Evolutionary conservation across 2,888 invertebrate genomes (phyloP).

Genomic region (Spodoptera littoralis): DNA sequence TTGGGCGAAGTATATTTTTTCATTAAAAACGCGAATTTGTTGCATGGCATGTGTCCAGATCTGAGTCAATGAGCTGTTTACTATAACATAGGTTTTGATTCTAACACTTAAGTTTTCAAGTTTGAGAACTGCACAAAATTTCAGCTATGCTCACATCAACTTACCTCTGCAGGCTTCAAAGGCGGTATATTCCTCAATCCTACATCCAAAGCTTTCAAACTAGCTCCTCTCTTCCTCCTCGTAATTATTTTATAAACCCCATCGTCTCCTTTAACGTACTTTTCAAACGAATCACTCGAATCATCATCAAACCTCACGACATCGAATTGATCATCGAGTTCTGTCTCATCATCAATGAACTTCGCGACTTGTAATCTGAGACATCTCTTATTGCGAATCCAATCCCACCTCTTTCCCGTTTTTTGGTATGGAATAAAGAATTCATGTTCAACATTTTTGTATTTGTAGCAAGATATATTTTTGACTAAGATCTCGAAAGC

Average conservation of each 20-base stretch:
- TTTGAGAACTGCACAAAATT: too few species aligned
- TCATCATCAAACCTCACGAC: slow-evolving; percentile 12
- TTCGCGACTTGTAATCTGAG: slow-evolving; percentile 21
- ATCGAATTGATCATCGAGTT: slow-evolving; percentile 1
- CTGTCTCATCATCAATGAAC: slow-evolving; percentile 5
- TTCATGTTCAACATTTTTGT: slow-evolving; percentile 49
- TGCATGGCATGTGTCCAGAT: too few species aligned
- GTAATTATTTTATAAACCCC: slow-evolving; percentile 65
- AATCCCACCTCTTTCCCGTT: slow-evolving; percentile 59
- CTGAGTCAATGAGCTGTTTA: too few species aligned
- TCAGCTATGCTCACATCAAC: slow-evolving; percentile 8
- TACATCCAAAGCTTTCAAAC: slow-evolving; percentile 43
- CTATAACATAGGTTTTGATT: too few species aligned
- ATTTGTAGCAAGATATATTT: slow-evolving; percentile 64
- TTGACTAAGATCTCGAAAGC: slow-evolving; percentile 63
- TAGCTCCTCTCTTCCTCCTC: slow-evolving; percentile 56
- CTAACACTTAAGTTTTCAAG: too few species aligned
- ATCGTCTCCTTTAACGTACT: slow-evolving; percentile 59
- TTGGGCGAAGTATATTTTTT: too few species aligned
- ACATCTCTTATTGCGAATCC: slow-evolving; percentile 67
- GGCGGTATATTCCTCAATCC: slow-evolving; percentile 63
- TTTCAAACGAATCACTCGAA: slow-evolving; percentile 56
- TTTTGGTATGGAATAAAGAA: slow-evolving; percentile 56
- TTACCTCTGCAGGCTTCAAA: slow-evolving; percentile 59
- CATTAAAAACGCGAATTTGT: too few species aligned